These are phyloP conservation scores for Netelia melanura DNA, from an alignment of 2,888 invertebrate genomes.

Conservation along the genomic window DNA sequence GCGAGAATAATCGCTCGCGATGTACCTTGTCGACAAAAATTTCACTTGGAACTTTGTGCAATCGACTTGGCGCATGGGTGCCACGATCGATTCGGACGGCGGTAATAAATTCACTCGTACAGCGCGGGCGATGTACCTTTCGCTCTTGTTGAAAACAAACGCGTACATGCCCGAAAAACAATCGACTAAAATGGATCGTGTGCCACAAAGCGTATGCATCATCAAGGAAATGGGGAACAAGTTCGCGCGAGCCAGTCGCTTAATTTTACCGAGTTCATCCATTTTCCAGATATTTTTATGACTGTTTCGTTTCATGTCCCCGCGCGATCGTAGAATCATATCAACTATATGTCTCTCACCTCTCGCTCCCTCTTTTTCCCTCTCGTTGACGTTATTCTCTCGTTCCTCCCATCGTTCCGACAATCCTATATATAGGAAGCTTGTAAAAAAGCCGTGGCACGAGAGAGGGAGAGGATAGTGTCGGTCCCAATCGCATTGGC, in stretches of 20 bases:
- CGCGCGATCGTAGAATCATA: slow-evolving; percentile 64
- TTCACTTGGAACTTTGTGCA: slow-evolving; percentile 51
- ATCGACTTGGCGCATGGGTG: slow-evolving; percentile 38
- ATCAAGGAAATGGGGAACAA: slow-evolving; percentile 8
- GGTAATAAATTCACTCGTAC: slow-evolving; percentile 44
- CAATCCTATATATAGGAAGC: slow-evolving; percentile 30
- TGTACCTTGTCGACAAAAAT: slow-evolving; percentile 20
- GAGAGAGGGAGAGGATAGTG: slow-evolving; percentile 43
- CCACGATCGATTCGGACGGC: slow-evolving; percentile 41
- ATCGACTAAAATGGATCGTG: not conserved
- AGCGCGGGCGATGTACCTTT: not conserved
- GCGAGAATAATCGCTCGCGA: slow-evolving; percentile 5
- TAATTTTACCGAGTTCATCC: slow-evolving; percentile 61
- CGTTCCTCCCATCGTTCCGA: slow-evolving; percentile 16
- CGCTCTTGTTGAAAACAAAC: not conserved
- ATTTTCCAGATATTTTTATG: slow-evolving; percentile 65
- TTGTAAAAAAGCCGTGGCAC: slow-evolving; percentile 59
- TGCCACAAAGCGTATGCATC: no score
- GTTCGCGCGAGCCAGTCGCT: slow-evolving; percentile 34
- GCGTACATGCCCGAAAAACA: not conserved
- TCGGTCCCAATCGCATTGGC: slow-evolving; percentile 67
- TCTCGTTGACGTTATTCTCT: not conserved
- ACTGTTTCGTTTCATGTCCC: slow-evolving; percentile 68
- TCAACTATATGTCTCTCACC: slow-evolving; percentile 45
- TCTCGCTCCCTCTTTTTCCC: slow-evolving; percentile 20